These are phyloP conservation scores for Bucco capensis DNA, from an alignment of 2,113 vertebrate genomes.

Conservation along the genomic window DNA sequence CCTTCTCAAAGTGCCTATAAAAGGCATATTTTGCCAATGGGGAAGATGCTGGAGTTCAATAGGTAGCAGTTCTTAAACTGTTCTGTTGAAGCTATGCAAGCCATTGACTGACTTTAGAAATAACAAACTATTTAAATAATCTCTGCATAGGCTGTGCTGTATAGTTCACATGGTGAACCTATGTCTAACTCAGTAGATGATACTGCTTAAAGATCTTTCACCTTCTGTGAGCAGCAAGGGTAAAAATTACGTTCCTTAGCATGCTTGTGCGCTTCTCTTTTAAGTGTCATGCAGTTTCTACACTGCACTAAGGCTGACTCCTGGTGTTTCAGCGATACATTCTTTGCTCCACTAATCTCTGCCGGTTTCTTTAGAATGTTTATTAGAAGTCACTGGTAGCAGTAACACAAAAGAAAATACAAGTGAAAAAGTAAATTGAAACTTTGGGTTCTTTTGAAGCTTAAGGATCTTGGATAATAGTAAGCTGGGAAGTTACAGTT, in stretches of 20 bases:
- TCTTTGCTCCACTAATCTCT: neutral
- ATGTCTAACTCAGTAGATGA: neutral
- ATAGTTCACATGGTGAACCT: neutral
- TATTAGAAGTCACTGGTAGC: neutral
- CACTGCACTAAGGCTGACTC: neutral
- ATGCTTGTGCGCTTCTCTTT: neutral
- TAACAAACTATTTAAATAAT: neutral
- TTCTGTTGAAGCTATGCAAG: neutral
- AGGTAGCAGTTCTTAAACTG: neutral
- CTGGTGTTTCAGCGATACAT: neutral
- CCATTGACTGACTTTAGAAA: neutral
- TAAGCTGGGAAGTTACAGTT: constrained; percentile 68
- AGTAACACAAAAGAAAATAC: neutral
- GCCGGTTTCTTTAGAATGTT: neutral
- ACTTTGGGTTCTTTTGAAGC: constrained; percentile 37
- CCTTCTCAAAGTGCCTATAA: neutral
- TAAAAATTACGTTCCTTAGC: neutral
- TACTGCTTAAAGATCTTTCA: neutral
- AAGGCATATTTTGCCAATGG: neutral
- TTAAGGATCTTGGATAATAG: constrained; percentile 8
- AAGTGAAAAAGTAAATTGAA: neutral
- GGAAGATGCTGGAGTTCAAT: neutral
- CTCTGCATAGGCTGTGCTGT: accelerated
- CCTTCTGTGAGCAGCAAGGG: neutral
- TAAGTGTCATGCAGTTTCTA: neutral